Base-by-base conservation (phyloP, 1,140 invertebrate species). In the Portunus trituberculatus region DNA sequence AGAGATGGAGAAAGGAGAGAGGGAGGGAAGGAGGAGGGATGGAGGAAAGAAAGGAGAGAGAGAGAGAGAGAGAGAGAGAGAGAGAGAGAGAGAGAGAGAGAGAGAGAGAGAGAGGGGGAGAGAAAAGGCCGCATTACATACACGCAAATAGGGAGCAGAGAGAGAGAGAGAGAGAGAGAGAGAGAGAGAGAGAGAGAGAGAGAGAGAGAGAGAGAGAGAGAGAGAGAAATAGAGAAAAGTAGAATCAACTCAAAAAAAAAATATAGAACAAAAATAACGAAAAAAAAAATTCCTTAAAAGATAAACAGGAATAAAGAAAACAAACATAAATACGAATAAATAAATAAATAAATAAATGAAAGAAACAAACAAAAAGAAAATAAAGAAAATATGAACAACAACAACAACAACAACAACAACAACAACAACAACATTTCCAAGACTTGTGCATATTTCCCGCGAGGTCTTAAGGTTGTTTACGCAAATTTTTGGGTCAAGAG, bases 121-220 rank as follows among this genome's bases (percentile, higher is more conserved):
- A 76, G 67, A 76, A 76, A 39, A 76, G 67, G 67, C 67, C 67
- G n/a, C 67, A 76, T 76, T 16, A 76, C 67, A 76, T 76, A n/a
- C 67, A 76, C 67, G 67, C 67, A 76, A 76, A 76, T 76, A 76
- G 20, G 67, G 67, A 76, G 67, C 67, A 76, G 67, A 20, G 67
- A n/a, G 67, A 76, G 67, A 76, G 67, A 76, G 67, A 76, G 67
- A 76, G 67, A 76, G 67, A 76, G 67, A 76, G 67, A 76, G 67
- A 76, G 67, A 76, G 67, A 76, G 67, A 76, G 67, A 76, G 67
- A 76, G 67, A 76, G 52, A 59, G 52, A 59, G 52, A 59, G 52
- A 59, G 52, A 59, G 52, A 59, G 52, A 59, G 52, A 59, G 52
- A 59, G 52, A 59, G 52, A 59, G 52, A 59, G 52, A 59, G 52